Evolutionary conservation across 2,113 vertebrate species (phyloP).

Genomic region (Pygoscelis antarcticus): DNA sequence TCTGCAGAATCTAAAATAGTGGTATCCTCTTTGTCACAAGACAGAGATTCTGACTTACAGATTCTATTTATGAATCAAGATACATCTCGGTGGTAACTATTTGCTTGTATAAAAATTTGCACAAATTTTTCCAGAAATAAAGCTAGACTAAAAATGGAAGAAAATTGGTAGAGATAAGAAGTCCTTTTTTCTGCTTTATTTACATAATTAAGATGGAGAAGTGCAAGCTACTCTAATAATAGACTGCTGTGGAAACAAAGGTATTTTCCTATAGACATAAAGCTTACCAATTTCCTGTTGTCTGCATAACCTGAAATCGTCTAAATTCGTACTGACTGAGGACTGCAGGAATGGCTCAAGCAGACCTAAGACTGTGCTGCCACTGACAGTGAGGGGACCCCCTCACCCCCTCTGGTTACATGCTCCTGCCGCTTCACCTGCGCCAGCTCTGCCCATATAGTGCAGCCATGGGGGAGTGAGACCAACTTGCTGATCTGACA

Average conservation of each 20-base stretch:
- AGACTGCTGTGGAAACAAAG: neutral
- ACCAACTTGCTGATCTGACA: neutral
- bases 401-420: accelerated
- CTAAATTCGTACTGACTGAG: neutral
- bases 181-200: neutral
- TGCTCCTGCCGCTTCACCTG: neutral
- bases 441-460: neutral
- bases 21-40: neutral
- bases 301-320: neutral
- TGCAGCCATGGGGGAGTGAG: neutral
- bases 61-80: neutral
- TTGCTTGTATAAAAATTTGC: neutral
- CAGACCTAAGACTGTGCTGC: neutral
- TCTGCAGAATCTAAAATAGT: neutral
- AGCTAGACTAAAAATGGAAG: neutral
- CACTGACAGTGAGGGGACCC: neutral
- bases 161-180: neutral
- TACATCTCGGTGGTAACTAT: neutral
- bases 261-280: neutral
- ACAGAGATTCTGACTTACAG: neutral
- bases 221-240: neutral
- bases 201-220: neutral
- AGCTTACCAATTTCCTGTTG: neutral
- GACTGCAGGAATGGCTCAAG: neutral
- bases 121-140: neutral